A percentile compares a stretch with the other conserved stretches of the same genome.
phyloP scores from a whole-genome alignment of 2,888 invertebrate genomes.

The Elegia similella region DNA sequence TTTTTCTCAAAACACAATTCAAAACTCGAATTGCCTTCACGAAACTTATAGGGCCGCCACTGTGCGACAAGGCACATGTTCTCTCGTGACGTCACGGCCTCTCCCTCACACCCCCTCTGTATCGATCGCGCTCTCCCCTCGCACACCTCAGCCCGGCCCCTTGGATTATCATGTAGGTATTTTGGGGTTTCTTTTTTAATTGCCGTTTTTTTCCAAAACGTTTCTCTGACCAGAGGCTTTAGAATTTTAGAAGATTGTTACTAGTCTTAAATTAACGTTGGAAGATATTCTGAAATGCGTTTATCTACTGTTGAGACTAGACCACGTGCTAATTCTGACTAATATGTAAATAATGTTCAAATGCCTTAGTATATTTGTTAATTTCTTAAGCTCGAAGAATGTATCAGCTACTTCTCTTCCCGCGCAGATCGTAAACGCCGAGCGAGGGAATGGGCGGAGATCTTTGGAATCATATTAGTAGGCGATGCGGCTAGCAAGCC shows the following conservation, averaged over 20 bases:
- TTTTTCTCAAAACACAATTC: not conserved
- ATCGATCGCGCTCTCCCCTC: conserved; percentile 58
- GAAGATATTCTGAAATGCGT: no score
- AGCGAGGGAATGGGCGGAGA: no score
- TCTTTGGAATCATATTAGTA: no score
- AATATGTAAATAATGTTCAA: no score
- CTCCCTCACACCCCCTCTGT: conserved; percentile 40
- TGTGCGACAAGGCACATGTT: conserved; percentile 40
- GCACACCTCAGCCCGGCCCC: conserved; percentile 35
- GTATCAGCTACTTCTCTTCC: no score
- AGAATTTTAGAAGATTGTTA: not conserved
- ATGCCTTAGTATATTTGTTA: no score
- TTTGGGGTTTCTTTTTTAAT: conserved; percentile 49
- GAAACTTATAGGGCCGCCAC: conserved; percentile 27
- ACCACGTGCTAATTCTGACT: no score
- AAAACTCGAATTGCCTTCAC: conserved; percentile 5
- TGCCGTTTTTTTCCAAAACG: not conserved
- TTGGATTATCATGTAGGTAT: conserved; percentile 44
- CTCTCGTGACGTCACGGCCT: conserved; percentile 65
- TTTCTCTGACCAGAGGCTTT: not conserved
- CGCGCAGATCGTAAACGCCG: no score
- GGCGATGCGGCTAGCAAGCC: no score
- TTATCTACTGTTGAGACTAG: no score
- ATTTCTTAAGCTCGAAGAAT: no score
- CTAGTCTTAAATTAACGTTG: no score